Conservation (phyloP, 92 coral and sea anemone genomes). For the Virgularia gustaviana region DNA sequence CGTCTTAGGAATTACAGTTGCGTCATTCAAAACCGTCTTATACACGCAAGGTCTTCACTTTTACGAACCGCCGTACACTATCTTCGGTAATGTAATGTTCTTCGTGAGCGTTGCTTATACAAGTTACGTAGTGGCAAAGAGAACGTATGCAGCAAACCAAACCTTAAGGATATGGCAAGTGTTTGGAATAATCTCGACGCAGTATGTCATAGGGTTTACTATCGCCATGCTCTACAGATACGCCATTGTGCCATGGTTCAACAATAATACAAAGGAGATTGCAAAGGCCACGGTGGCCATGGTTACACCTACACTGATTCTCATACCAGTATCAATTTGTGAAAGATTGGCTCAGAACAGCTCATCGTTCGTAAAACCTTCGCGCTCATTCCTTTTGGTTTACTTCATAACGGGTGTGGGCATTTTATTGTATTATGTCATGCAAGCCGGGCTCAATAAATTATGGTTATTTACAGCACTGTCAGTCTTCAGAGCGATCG, state of each 20-base stretch:
- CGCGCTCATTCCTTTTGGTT: slow-evolving; percentile 12
- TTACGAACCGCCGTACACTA: not conserved
- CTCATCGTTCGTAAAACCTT: not conserved
- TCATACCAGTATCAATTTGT: not conserved
- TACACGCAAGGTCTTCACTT: not conserved
- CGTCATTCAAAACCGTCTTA: slow-evolving; percentile 14
- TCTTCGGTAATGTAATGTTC: slow-evolving; percentile 14
- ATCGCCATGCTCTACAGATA: slow-evolving; percentile 13
- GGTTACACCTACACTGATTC: not conserved
- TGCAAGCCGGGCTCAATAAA: slow-evolving; percentile 14
- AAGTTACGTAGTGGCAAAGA: slow-evolving; percentile 7
- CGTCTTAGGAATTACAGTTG: not conserved
- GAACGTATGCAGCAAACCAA: not conserved
- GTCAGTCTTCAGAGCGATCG: not conserved
- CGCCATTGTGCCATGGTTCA: slow-evolving; percentile 23
- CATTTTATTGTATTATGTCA: slow-evolving; percentile 3
- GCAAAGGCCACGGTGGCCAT: slow-evolving; percentile 13
- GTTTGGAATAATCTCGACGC: slow-evolving; percentile 23
- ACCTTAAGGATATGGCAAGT: not conserved
- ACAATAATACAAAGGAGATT: not conserved
- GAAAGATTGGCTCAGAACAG: slow-evolving; percentile 13
- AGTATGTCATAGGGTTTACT: slow-evolving; percentile 8
- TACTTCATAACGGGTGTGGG: slow-evolving; percentile 11
- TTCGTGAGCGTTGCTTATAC: slow-evolving; percentile 6
- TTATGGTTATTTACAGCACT: slow-evolving; percentile 10